These are phyloP conservation scores for Ceryle rudis DNA, from an alignment of 2,797 vertebrate species.

Conservation along the genomic window DNA sequence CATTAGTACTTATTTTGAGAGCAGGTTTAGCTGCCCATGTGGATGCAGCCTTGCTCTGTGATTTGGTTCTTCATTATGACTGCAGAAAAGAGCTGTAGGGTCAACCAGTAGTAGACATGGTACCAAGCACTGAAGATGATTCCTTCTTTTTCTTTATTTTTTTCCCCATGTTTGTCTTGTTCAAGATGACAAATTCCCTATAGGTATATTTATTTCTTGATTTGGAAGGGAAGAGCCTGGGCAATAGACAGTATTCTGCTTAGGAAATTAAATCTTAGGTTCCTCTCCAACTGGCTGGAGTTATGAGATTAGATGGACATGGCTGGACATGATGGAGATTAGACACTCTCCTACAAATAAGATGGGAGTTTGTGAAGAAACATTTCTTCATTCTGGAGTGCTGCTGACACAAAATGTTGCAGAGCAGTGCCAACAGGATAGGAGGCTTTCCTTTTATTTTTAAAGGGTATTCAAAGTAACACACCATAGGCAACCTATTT, in stretches of 20 bases:
- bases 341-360: background rate
- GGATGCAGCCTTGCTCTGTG: background rate
- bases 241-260: background rate
- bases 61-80: background rate
- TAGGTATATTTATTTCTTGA: background rate
- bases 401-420: background rate
- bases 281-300: background rate
- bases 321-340: background rate
- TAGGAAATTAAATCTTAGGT: background rate
- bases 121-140: background rate
- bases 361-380: background rate
- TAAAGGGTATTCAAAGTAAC: background rate
- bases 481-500: background rate
- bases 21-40: background rate
- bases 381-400: background rate
- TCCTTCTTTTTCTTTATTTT: background rate
- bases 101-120: background rate
- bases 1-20: no score
- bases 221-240: background rate
- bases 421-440: background rate
- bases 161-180: background rate
- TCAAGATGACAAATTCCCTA: background rate
- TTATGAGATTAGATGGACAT: no score
- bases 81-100: background rate
- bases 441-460: background rate